Conservation (phyloP, 2,888 invertebrate species). For the Lochmaea crataegi region DNA sequence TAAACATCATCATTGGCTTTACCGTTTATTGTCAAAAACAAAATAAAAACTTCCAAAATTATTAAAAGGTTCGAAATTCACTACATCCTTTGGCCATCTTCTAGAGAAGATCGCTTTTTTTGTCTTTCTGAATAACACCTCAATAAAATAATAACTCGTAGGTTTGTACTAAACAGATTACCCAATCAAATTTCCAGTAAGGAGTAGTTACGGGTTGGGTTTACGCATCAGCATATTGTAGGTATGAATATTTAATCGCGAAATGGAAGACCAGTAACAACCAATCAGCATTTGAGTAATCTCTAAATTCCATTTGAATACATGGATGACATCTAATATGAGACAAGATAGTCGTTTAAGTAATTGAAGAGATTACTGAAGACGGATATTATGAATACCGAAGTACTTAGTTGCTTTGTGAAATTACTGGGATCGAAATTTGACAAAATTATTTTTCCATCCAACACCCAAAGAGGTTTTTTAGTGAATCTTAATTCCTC, state of each 20-base stretch:
- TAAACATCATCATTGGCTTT: neutral
- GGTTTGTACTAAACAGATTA: neutral
- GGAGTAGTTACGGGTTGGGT: neutral
- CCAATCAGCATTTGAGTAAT: conserved; percentile 13
- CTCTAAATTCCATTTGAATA: conserved; percentile 6
- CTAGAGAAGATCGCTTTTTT: too few species aligned
- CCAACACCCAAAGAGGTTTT: too few species aligned
- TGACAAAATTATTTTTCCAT: too few species aligned
- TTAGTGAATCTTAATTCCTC: too few species aligned
- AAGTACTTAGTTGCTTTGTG: neutral
- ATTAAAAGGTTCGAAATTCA: too few species aligned
- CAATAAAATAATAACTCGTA: neutral
- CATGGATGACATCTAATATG: conserved; percentile 6
- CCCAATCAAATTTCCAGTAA: neutral
- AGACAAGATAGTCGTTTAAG: conserved; percentile 14
- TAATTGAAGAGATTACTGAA: conserved; percentile 2
- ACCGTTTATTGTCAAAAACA: too few species aligned
- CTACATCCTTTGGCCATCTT: too few species aligned
- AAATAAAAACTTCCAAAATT: too few species aligned
- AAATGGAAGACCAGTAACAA: conserved; percentile 12
- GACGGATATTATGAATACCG: neutral
- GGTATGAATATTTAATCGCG: neutral
- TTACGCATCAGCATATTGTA: neutral
- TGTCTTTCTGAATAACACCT: too few species aligned
- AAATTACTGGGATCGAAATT: too few species aligned